Conservation (phyloP, 2,113 vertebrate species). For the Cyprinodon variegatus region DNA sequence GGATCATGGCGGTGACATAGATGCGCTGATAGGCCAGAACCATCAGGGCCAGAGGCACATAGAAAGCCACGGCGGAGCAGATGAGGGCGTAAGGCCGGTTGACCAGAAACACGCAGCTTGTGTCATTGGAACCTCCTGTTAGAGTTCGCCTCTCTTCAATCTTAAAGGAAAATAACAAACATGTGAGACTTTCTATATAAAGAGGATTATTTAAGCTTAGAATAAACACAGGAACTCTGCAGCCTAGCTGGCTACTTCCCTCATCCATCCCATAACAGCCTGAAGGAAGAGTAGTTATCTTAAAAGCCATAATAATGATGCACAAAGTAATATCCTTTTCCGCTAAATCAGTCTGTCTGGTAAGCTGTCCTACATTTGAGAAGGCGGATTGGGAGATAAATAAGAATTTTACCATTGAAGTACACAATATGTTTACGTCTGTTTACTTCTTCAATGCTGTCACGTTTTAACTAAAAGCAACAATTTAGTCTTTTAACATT, state of each 20-base stretch:
- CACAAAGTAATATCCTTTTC: conserved; percentile 20
- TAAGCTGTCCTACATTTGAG: conserved; percentile 10
- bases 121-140: conserved; percentile 69
- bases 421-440: neutral
- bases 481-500: neutral
- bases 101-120: conserved; percentile 83
- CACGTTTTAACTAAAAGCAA: too few species aligned
- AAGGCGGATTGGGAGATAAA: conserved; percentile 25
- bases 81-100: conserved; percentile 82
- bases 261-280: conserved; percentile 1
- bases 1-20: conserved; percentile 82
- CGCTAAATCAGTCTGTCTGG: conserved; percentile 16
- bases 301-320: conserved; percentile 19
- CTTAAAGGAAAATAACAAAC: conserved; percentile 50
- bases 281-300: conserved; percentile 12
- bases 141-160: conserved; percentile 70
- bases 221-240: conserved; percentile 3
- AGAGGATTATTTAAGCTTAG: neutral
- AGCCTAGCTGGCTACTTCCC: neutral
- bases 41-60: conserved; percentile 81
- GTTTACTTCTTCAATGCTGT: neutral
- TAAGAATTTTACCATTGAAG: conserved; percentile 10
- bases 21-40: conserved; percentile 83
- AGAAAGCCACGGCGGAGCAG: conserved; percentile 84
- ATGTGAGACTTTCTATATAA: neutral